Evolutionary conservation across 2,888 invertebrate species (phyloP).

Genomic region (Eristalinus sepulchralis): DNA sequence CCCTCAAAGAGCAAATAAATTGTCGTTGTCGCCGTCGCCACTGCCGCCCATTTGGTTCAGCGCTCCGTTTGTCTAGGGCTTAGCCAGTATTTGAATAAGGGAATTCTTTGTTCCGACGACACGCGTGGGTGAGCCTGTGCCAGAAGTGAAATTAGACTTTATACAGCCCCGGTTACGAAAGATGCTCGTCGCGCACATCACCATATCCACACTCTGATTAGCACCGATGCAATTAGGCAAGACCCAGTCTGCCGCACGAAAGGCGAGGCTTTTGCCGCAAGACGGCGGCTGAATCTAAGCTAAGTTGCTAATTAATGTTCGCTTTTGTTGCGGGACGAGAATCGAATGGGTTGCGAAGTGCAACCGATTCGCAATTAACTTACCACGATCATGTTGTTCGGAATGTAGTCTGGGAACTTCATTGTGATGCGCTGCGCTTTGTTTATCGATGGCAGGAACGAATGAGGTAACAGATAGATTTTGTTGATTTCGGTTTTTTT

Average conservation of each 20-base stretch:
- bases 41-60: background rate
- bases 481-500: background rate
- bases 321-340: conserved; percentile 13
- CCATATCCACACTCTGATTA: conserved; percentile 62
- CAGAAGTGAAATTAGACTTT: conserved; percentile 33
- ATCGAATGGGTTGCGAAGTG: conserved; percentile 36
- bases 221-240: conserved; percentile 51
- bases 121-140: conserved; percentile 54
- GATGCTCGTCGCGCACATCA: conserved; percentile 23
- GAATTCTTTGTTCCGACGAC: conserved; percentile 28
- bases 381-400: conserved; percentile 79
- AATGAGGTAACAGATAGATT: background rate
- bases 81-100: background rate
- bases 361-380: conserved; percentile 41
- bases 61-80: background rate
- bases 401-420: conserved; percentile 80
- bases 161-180: conserved; percentile 55
- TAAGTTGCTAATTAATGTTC: conserved; percentile 33
- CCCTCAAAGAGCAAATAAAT: conserved; percentile 41
- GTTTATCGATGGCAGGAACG: conserved; percentile 7
- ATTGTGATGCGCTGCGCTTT: conserved; percentile 69
- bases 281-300: background rate
- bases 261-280: background rate
- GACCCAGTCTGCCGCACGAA: background rate
- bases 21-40: background rate